Evolutionary conservation across 2,888 invertebrate species (phyloP).

Genomic region (Apodemia zela): DNA sequence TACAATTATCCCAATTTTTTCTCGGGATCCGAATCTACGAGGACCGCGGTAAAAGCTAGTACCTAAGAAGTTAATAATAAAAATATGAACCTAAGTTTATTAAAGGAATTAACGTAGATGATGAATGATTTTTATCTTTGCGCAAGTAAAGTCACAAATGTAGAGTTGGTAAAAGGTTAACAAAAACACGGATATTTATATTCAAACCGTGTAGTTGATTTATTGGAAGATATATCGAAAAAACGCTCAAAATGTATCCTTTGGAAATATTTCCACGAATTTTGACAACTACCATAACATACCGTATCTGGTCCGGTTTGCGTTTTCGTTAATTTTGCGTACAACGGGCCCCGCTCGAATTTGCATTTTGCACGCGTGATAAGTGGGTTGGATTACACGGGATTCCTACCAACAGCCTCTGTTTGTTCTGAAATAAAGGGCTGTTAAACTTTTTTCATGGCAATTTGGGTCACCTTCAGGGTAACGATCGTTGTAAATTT

Average conservation of each 20-base stretch:
- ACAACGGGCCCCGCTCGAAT: conserved; percentile 59
- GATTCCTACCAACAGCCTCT: conserved; percentile 75
- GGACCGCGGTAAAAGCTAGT: too few relatives aligned
- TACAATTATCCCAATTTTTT: too few relatives aligned
- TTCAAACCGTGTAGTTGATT: conserved; percentile 10
- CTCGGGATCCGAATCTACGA: too few relatives aligned
- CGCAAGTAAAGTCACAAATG: too few relatives aligned
- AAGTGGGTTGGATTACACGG: conserved; percentile 77
- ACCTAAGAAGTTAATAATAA: too few relatives aligned
- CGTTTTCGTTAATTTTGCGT: conserved; percentile 73
- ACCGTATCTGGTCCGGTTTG: conserved; percentile 32
- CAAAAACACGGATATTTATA: conserved; percentile 1
- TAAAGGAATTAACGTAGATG: too few relatives aligned
- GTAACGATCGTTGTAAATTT: conserved; percentile 73
- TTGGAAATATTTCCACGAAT: conserved; percentile 58
- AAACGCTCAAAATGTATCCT: conserved; percentile 44
- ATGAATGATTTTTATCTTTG: too few relatives aligned
- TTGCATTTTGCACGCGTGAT: conserved; percentile 81
- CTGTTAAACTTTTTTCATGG: conserved; percentile 78
- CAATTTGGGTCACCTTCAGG: conserved; percentile 78
- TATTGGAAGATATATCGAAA: conserved; percentile 12
- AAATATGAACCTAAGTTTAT: too few relatives aligned
- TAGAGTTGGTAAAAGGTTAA: not conserved
- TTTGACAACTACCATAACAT: conserved; percentile 73
- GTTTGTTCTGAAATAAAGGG: conserved; percentile 79